Evolutionary conservation across 2,113 vertebrate species (phyloP).

Genomic region (Canis aureus): DNA sequence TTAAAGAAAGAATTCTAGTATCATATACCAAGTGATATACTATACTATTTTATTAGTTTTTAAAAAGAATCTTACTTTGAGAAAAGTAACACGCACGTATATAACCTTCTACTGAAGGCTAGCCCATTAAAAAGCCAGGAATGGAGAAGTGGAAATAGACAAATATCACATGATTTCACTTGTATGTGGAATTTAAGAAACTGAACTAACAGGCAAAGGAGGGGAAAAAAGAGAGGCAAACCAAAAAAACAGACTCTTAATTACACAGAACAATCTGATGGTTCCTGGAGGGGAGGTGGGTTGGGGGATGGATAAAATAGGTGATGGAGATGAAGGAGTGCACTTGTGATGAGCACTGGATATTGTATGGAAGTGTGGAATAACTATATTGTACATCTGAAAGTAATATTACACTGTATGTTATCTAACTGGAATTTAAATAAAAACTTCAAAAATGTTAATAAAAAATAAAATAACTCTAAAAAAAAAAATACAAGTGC

Average conservation of each 20-base stretch:
- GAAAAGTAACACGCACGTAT: conserved; percentile 33
- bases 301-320: not conserved
- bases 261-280: not conserved
- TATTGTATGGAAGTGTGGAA: not conserved
- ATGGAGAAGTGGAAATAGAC: not conserved
- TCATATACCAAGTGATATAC: not conserved
- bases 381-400: not conserved
- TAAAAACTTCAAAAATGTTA: not conserved
- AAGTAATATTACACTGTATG: not conserved
- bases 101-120: not conserved
- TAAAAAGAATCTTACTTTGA: not conserved
- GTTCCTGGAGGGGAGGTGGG: not conserved
- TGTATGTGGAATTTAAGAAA: not conserved
- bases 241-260: not conserved
- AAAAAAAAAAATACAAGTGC: not conserved
- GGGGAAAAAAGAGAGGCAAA: not conserved
- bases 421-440: not conserved
- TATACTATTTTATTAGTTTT: not conserved
- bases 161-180: not conserved
- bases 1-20: conserved; percentile 39
- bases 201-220: not conserved
- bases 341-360: not conserved
- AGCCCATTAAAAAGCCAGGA: not conserved
- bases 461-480: not conserved
- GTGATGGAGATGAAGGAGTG: not conserved